Conservation (phyloP, 2,888 invertebrate species). For the Pseudococcus longispinus region DNA sequence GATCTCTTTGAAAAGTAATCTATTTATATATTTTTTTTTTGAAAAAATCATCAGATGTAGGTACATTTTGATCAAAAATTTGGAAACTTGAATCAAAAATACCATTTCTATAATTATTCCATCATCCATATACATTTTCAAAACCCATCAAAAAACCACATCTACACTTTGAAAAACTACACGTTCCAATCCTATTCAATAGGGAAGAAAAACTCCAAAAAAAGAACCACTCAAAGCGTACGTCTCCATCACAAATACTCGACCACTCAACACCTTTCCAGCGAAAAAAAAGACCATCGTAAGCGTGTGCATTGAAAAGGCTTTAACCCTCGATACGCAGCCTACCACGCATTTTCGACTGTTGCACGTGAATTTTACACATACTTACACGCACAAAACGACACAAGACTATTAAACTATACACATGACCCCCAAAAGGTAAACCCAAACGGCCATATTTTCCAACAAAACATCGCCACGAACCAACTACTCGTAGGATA, state of each 20-base stretch:
- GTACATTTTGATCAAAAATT: no score
- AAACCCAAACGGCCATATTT: neutral
- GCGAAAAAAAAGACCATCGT: neutral
- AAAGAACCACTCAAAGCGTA: neutral
- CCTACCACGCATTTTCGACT: neutral
- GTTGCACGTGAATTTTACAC: neutral
- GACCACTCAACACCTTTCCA: neutral
- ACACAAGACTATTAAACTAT: conserved; percentile 14
- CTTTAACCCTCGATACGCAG: neutral
- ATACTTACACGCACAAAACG: neutral
- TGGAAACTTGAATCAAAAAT: no score
- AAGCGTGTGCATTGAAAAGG: neutral
- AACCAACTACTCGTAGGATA: neutral
- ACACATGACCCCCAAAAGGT: neutral
- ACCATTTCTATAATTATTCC: neutral
- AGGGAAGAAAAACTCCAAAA: neutral
- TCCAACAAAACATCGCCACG: neutral
- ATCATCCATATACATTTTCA: neutral
- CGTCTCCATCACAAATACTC: neutral
- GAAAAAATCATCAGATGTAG: no score
- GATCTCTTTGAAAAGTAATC: no score
- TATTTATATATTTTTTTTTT: no score
- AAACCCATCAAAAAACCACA: neutral
- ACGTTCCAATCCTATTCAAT: neutral
- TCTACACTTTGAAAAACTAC: neutral